Evolutionary conservation across 2,797 vertebrate genomes (phyloP), one percentile per base, ranked within the genome.

Genomic region (Danio jaintianensis): DNA sequence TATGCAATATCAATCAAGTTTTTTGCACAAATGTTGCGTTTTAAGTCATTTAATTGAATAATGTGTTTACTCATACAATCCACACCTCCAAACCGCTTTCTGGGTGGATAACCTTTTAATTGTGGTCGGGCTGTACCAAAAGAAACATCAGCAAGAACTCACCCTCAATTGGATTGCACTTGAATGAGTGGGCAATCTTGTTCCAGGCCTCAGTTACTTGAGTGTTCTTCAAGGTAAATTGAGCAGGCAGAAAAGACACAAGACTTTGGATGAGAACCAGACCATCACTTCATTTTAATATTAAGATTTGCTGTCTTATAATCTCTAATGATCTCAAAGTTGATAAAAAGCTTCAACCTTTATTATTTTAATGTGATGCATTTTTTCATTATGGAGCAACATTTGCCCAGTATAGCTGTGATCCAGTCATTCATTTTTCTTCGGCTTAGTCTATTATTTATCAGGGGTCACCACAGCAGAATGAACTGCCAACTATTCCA

Each of bases 191-290:
- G 43, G 97, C 95, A 29, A 99, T 98, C 94, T 99, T 99, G 92
- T 97, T 98, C 98, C 97, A 99, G 56, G 97, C 97, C 80, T 99
- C 97, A 48, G 98, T 99, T 89, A 98, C 96, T 91, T 98, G 96
- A 8, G 96, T 91, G 90, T 99, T 99, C 98, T 99, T 87, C 78
- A 10, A 15, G n/a, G 48, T 10, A 38, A 43, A 63, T 45, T 16
- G 45, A 12, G 47, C 58, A 63, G 15, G 52, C 7, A 6, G 15
- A 53, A 15, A 79, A 79, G 15, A 48, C n/a, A 42, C 50, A 70
- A 43, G 11, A 20, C 29, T 29, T 53, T 22, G 45, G 11, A 18
- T 13, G 15, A 63, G 53, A 58, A 38, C 58, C 20, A 48, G 22
- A 52, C 12, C 58, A 63, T 36, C 13, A 48, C 55, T 20, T 10